phyloP scores from a whole-genome alignment of 2,888 invertebrate species.

The Augochlorella aurata region DNA sequence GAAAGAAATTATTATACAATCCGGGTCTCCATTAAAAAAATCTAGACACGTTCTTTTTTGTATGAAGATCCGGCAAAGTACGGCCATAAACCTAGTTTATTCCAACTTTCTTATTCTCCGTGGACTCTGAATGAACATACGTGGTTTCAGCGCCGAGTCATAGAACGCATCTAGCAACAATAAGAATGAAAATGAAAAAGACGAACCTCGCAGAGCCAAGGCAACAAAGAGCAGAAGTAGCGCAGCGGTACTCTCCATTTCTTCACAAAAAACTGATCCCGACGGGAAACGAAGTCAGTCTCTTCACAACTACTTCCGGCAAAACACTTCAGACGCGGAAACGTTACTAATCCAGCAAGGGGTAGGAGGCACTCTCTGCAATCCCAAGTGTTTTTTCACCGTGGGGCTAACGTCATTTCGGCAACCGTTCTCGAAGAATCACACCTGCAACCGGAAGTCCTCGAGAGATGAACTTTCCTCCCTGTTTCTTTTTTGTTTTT shows the following conservation, averaged over 20 bases:
- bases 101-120: background rate
- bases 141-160: background rate
- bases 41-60: background rate
- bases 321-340: constrained; percentile 16
- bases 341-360: constrained; percentile 41
- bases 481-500: background rate
- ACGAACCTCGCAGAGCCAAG: constrained; percentile 71
- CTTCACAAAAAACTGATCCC: constrained; percentile 17
- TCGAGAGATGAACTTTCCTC: background rate
- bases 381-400: constrained; percentile 57
- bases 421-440: constrained; percentile 22
- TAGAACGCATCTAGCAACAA: background rate
- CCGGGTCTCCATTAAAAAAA: background rate
- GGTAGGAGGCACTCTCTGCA: constrained; percentile 44
- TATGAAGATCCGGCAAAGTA: background rate
- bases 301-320: constrained; percentile 4
- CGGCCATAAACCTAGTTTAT: background rate
- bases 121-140: background rate
- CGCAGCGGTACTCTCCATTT: constrained; percentile 65
- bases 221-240: constrained; percentile 58
- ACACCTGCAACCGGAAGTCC: constrained; percentile 19
- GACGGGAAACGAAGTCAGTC: background rate
- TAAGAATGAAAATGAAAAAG: background rate
- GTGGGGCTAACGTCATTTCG: constrained; percentile 59
- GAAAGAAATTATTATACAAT: background rate